A percentile compares a stretch with the other conserved stretches of the same genome.
Conservation (phyloP, 2,797 vertebrate species). For the Enteromius radiatus region DNA sequence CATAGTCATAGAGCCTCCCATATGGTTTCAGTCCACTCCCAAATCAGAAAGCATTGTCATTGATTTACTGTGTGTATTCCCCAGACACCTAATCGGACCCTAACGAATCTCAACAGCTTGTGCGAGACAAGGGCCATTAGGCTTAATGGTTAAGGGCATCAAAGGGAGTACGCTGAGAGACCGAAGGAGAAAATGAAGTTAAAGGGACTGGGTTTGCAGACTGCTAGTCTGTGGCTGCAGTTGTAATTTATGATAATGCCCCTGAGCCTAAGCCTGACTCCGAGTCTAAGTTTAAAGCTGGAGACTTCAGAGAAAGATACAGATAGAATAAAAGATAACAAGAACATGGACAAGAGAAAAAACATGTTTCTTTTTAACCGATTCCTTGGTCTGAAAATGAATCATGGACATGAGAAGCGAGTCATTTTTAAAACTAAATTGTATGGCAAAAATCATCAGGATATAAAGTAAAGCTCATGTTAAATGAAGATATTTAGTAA, state of each 20-base stretch:
- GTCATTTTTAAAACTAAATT: too few species aligned
- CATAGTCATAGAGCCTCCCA: constrained; percentile 33
- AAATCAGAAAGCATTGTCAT: constrained; percentile 50
- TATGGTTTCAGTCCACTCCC: constrained; percentile 52
- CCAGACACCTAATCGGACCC: constrained; percentile 56
- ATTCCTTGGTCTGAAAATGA: constrained; percentile 24
- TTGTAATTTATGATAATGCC: constrained; percentile 63
- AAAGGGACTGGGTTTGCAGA: constrained; percentile 56
- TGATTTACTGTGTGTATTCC: constrained; percentile 60
- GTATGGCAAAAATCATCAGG: too few species aligned
- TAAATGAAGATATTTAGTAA: too few species aligned
- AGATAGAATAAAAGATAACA: constrained; percentile 36
- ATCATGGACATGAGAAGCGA: background rate
- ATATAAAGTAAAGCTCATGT: too few species aligned
- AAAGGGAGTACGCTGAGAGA: constrained; percentile 56
- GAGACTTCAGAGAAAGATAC: constrained; percentile 25
- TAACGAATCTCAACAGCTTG: constrained; percentile 62
- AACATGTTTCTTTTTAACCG: constrained; percentile 23
- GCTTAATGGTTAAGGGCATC: constrained; percentile 61
- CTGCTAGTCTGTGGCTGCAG: constrained; percentile 58
- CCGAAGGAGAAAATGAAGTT: constrained; percentile 59
- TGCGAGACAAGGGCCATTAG: constrained; percentile 64
- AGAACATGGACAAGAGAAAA: constrained; percentile 30
- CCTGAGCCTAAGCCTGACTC: constrained; percentile 49
- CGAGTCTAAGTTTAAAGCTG: constrained; percentile 48